Conservation (phyloP, 2,888 invertebrate genomes). For the Sesamia inferens region DNA sequence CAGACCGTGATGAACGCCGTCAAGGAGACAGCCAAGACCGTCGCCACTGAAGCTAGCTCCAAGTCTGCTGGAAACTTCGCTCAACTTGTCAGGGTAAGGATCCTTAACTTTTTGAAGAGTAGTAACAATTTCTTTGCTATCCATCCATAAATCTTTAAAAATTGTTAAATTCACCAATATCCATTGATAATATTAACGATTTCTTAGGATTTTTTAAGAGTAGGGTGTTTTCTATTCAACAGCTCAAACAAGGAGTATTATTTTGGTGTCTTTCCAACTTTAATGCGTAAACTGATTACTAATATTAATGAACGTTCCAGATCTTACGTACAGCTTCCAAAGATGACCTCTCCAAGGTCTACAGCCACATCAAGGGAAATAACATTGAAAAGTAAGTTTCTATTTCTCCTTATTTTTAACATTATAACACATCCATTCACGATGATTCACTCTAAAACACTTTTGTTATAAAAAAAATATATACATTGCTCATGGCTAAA, state of each 20-base stretch:
- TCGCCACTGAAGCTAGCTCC: slow-evolving; percentile 90
- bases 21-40: slow-evolving; percentile 91
- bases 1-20: slow-evolving; percentile 90
- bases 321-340: slow-evolving; percentile 92
- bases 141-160: background rate
- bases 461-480: background rate
- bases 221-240: too few relatives aligned
- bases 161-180: background rate
- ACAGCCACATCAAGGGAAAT: slow-evolving; percentile 91
- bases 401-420: background rate
- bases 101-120: background rate
- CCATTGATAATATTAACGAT: too few relatives aligned
- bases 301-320: slow-evolving; percentile 77
- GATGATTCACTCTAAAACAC: background rate
- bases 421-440: background rate
- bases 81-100: slow-evolving; percentile 90
- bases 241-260: too few relatives aligned
- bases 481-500: too few relatives aligned
- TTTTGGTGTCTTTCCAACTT: too few relatives aligned
- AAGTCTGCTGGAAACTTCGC: slow-evolving; percentile 92
- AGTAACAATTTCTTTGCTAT: background rate
- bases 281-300: background rate
- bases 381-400: slow-evolving; percentile 88
- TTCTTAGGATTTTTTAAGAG: too few relatives aligned
- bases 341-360: slow-evolving; percentile 93